Conservation (phyloP, 2,888 invertebrate species). For the Trisateles emortualis region DNA sequence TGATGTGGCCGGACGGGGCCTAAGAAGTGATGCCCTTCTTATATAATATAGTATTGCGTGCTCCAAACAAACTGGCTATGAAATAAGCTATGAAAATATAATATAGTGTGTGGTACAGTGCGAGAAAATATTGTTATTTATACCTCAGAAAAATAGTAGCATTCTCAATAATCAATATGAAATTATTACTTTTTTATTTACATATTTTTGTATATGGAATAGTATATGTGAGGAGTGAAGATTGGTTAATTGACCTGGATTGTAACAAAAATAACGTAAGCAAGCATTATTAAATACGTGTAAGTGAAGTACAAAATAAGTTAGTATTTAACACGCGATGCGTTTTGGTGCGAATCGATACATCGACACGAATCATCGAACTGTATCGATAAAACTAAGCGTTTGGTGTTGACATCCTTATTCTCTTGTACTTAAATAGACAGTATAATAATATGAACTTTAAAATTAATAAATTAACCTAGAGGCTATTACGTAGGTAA, state of each 20-base stretch:
- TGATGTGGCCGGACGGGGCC: conserved; percentile 71
- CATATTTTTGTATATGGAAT: conserved; percentile 78
- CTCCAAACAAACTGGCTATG: conserved; percentile 64
- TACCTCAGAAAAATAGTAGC: conserved; percentile 80
- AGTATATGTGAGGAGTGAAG: conserved; percentile 64
- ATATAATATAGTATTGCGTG: conserved; percentile 68
- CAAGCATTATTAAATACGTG: conserved; percentile 46
- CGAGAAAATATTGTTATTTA: conserved; percentile 78
- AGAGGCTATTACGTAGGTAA: conserved; percentile 17
- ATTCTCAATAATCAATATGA: conserved; percentile 79
- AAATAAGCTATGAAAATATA: conserved; percentile 83
- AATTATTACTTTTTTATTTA: conserved; percentile 80
- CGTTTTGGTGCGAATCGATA: conserved; percentile 42
- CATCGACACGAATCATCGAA: conserved; percentile 20
- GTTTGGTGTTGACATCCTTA: conserved; percentile 51
- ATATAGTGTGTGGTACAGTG: conserved; percentile 77
- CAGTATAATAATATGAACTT: conserved; percentile 30
- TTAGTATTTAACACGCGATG: conserved; percentile 55
- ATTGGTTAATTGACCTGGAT: conserved; percentile 69
- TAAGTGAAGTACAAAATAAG: conserved; percentile 50
- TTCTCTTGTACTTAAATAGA: conserved; percentile 41
- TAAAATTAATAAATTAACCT: conserved; percentile 39
- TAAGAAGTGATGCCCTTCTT: conserved; percentile 65
- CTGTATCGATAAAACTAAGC: conserved; percentile 41
- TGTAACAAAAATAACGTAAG: conserved; percentile 48